A percentile compares a stretch with the other conserved stretches of the same genome.
Evolutionary conservation across 2,888 invertebrate genomes (phyloP).

Genomic region (Papilio elwesi): DNA sequence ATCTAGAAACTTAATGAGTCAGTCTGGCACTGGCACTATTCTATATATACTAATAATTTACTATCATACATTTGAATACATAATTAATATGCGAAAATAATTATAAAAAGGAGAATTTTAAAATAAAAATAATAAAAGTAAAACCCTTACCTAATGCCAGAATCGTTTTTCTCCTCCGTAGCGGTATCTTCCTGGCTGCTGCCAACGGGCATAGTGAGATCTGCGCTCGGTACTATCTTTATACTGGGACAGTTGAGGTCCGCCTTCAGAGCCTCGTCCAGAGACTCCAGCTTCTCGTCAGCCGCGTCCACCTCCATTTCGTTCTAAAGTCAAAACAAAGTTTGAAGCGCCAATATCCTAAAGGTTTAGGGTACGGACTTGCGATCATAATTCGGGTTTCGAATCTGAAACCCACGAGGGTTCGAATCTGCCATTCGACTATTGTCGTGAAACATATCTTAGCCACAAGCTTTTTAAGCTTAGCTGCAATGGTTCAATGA

Average conservation of each 20-base stretch:
- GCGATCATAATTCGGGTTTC: no score
- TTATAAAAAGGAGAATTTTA: background rate
- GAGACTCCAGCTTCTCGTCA: constrained; percentile 65
- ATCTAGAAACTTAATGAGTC: no score
- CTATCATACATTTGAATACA: no score
- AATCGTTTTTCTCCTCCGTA: constrained; percentile 79
- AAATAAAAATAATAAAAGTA: constrained; percentile 23
- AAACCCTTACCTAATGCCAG: constrained; percentile 71
- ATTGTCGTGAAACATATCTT: no score
- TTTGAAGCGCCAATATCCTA: background rate
- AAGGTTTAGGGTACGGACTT: no score
- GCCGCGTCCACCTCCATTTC: constrained; percentile 73
- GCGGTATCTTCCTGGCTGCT: constrained; percentile 73
- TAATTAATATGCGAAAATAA: no score
- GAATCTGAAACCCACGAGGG: no score
- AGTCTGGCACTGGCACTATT: no score
- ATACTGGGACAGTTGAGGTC: constrained; percentile 72
- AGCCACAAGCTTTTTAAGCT: no score
- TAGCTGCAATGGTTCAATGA: no score
- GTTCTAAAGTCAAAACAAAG: constrained; percentile 49
- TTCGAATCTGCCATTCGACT: no score
- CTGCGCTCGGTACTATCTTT: constrained; percentile 71
- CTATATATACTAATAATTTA: no score
- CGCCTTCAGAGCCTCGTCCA: constrained; percentile 64
- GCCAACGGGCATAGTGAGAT: constrained; percentile 60